Evolutionary conservation across 1,140 invertebrate species (phyloP).

Genomic region (Argopecten irradians): DNA sequence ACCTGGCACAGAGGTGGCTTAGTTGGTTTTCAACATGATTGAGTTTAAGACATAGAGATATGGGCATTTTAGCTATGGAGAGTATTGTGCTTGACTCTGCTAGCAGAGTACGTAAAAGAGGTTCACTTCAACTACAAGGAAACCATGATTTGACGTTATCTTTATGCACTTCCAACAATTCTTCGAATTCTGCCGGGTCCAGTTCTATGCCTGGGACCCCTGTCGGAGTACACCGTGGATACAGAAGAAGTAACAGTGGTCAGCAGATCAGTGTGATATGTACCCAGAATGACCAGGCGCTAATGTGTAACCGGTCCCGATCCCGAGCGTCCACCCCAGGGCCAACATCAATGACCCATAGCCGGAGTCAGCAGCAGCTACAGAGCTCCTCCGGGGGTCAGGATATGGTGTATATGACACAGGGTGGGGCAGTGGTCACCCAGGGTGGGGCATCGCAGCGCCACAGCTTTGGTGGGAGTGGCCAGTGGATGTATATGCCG

Average conservation of each 20-base stretch:
- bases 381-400: slow-evolving; percentile 12
- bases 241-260: background rate
- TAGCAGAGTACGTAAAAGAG: slow-evolving; percentile 4
- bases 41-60: slow-evolving; percentile 22
- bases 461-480: background rate
- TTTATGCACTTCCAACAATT: slow-evolving; percentile 18
- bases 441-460: background rate
- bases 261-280: slow-evolving; percentile 15
- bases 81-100: slow-evolving; percentile 20
- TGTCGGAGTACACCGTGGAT: background rate
- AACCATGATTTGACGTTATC: slow-evolving; percentile 21
- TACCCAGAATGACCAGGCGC: background rate
- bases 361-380: background rate
- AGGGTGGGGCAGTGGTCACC: background rate
- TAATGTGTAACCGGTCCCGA: background rate
- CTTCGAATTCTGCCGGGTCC: background rate
- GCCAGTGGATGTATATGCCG: slow-evolving; percentile 6
- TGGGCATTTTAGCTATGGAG: slow-evolving; percentile 20
- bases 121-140: slow-evolving; percentile 16
- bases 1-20: slow-evolving; percentile 19
- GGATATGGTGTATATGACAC: background rate
- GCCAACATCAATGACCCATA: background rate
- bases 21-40: slow-evolving; percentile 14
- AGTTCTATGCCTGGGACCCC: background rate
- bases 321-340: background rate